A percentile compares a stretch with the other conserved stretches of the same genome.
Evolutionary conservation across 2,113 vertebrate species (phyloP).

Genomic region (Dipodomys spectabilis): DNA sequence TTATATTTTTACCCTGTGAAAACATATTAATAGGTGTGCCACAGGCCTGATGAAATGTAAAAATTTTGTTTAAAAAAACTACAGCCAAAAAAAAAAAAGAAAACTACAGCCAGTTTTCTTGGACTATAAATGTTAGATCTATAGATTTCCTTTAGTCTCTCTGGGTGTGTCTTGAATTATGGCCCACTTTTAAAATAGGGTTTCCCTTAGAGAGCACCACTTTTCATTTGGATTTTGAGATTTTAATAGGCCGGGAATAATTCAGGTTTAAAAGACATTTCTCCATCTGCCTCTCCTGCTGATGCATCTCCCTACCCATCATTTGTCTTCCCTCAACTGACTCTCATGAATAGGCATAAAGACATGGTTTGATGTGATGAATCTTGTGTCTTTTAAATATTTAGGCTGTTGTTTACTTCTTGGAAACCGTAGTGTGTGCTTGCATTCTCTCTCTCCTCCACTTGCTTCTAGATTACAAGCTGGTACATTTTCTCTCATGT

Average conservation of each 20-base stretch:
- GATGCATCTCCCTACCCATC: not conserved
- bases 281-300: not conserved
- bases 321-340: conserved; percentile 47
- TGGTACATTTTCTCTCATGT: conserved; percentile 71
- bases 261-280: conserved; percentile 50
- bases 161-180: conserved; percentile 6
- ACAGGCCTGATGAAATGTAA: conserved; percentile 13
- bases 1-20: not conserved
- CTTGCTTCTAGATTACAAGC: conserved; percentile 71
- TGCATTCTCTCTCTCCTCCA: conserved; percentile 50
- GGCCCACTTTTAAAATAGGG: conserved; percentile 16
- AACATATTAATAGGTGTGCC: not conserved
- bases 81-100: not conserved
- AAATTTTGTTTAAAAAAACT: conserved; percentile 18
- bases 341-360: conserved; percentile 56
- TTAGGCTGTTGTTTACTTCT: conserved; percentile 40
- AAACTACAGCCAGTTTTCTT: conserved; percentile 25
- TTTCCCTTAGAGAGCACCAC: conserved; percentile 38
- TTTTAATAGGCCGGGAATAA: conserved; percentile 62
- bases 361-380: not conserved
- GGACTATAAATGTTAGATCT: not conserved
- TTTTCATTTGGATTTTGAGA: conserved; percentile 58
- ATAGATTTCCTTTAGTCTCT: conserved; percentile 19
- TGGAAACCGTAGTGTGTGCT: conserved; percentile 24
- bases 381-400: conserved; percentile 42